phyloP scores from a whole-genome alignment of 2,113 vertebrate genomes.

The Loxodonta africana region DNA sequence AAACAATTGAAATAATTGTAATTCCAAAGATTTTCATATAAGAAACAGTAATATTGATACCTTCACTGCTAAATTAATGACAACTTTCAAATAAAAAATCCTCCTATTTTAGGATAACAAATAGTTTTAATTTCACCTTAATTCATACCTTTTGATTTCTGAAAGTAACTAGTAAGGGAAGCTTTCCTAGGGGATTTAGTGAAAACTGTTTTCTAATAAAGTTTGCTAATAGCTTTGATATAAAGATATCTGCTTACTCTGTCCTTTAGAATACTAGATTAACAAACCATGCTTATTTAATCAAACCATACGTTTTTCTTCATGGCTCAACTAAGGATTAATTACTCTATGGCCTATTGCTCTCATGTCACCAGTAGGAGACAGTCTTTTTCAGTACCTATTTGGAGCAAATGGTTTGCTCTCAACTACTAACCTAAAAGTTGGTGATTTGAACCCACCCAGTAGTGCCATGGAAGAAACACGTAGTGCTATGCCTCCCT shows the following conservation, averaged over 20 bases:
- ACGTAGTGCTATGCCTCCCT: background rate
- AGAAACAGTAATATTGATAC: background rate
- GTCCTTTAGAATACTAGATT: slow-evolving; percentile 74
- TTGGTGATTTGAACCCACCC: background rate
- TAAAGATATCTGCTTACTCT: slow-evolving; percentile 66
- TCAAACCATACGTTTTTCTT: slow-evolving; percentile 59
- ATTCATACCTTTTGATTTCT: slow-evolving; percentile 36
- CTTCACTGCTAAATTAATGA: background rate
- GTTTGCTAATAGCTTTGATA: slow-evolving; percentile 67
- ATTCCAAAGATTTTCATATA: background rate
- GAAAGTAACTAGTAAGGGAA: background rate
- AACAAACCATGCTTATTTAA: slow-evolving; percentile 65
- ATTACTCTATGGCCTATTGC: background rate
- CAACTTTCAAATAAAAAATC: background rate
- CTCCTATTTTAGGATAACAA: slow-evolving; percentile 5
- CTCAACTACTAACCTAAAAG: background rate
- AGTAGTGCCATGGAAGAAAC: background rate
- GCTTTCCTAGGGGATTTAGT: slow-evolving; percentile 61
- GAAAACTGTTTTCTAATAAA: slow-evolving; percentile 39
- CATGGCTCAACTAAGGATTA: background rate
- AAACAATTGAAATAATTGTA: slow-evolving; percentile 35
- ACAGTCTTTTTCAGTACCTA: background rate
- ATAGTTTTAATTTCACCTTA: slow-evolving; percentile 79
- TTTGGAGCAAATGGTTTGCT: background rate
- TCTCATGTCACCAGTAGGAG: background rate